Evolutionary conservation across 2,888 invertebrate genomes (phyloP).

Genomic region (Psococerastis gibbosa): DNA sequence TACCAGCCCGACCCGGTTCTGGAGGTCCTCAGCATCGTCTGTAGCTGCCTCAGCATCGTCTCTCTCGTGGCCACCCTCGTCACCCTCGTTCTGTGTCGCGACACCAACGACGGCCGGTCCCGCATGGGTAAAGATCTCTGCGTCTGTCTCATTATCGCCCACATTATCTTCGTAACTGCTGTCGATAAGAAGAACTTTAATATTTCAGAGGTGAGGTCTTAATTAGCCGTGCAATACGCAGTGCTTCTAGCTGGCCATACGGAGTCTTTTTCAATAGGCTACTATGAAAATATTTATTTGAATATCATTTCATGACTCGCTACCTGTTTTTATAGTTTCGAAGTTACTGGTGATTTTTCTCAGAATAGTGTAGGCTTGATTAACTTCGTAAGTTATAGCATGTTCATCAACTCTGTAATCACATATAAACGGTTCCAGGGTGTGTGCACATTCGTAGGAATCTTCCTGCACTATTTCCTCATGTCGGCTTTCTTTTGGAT

Average conservation of each 20-base stretch:
- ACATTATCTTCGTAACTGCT: constrained; percentile 26
- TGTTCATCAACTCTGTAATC: constrained; percentile 4
- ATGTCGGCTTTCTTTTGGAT: constrained; percentile 31
- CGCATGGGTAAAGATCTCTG: constrained; percentile 34
- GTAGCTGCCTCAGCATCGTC: constrained; percentile 15
- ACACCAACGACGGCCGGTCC: constrained; percentile 24
- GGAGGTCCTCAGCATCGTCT: constrained; percentile 19
- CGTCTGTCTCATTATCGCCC: constrained; percentile 29
- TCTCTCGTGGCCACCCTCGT: constrained; percentile 16
- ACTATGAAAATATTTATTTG: too few species aligned
- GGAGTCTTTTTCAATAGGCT: too few species aligned
- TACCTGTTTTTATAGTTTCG: too few species aligned
- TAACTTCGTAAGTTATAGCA: too few species aligned
- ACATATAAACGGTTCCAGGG: constrained; percentile 13
- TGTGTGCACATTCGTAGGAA: constrained; percentile 26
- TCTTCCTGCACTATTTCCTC: constrained; percentile 28
- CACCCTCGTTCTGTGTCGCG: constrained; percentile 25
- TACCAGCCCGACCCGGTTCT: constrained; percentile 19
- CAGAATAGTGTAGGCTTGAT: too few species aligned
- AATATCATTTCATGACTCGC: too few species aligned
- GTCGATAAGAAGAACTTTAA: constrained; percentile 17
- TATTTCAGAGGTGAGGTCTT: constrained; percentile 16
- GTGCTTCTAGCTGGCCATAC: too few species aligned
- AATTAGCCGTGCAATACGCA: too few species aligned
- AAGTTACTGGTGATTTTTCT: too few species aligned